Percentiles rank a stretch among this genome's conserved stretches.
Evolutionary conservation across 2,113 vertebrate genomes (phyloP).

Genomic region (Lepidothrix coronata): DNA sequence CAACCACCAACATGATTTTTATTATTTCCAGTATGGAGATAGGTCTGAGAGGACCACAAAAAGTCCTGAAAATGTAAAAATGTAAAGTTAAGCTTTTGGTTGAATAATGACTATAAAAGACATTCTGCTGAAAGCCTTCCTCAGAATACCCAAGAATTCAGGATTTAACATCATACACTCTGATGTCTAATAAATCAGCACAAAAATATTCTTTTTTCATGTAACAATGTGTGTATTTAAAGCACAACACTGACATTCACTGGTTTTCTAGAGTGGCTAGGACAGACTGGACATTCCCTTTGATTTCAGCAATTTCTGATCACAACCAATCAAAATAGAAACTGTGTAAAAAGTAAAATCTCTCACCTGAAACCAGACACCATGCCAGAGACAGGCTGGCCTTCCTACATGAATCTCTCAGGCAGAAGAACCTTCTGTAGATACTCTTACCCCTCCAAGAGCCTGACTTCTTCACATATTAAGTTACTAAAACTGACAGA

Average conservation of each 20-base stretch:
- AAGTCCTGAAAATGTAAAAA: neutral
- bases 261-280: neutral
- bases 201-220: neutral
- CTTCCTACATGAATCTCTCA: neutral
- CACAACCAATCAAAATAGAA: neutral
- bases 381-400: neutral
- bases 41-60: neutral
- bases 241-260: neutral
- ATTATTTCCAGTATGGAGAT: neutral
- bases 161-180: neutral
- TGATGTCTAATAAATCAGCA: neutral
- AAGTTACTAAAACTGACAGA: neutral
- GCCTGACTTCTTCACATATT: neutral
- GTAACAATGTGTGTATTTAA: neutral
- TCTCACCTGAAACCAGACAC: neutral
- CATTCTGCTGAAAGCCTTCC: neutral
- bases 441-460: neutral
- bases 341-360: neutral
- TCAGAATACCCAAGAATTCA: neutral
- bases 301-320: rapidly evolving
- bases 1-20: neutral
- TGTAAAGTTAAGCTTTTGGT: neutral
- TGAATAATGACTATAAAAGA: neutral
- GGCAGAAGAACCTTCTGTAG: neutral
- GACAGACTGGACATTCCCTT: neutral